Percentiles rank a stretch among this genome's conserved stretches.
Conservation (phyloP, 2,113 vertebrate genomes). For the Motacilla alba region DNA sequence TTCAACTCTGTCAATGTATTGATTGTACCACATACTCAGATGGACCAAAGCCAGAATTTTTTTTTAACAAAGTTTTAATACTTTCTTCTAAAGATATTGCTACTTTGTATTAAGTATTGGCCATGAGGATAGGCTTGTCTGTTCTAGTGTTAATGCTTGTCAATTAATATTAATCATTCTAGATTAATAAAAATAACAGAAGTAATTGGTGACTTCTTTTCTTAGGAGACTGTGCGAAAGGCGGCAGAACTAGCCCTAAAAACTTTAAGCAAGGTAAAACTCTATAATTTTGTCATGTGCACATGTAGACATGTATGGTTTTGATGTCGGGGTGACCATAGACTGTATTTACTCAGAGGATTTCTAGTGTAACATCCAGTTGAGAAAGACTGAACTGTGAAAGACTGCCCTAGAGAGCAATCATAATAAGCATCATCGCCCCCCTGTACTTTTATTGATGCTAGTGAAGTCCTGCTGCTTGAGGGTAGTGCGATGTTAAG, state of each 20-base stretch:
- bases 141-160: neutral
- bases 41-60: neutral
- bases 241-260: conserved; percentile 93
- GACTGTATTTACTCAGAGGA: neutral
- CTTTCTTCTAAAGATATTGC: neutral
- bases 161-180: neutral
- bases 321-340: neutral
- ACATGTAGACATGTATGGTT: neutral
- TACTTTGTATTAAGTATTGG: neutral
- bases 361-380: neutral
- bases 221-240: conserved; percentile 94
- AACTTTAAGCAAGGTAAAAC: conserved; percentile 93
- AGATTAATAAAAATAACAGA: neutral
- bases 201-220: conserved; percentile 33
- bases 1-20: neutral
- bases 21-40: neutral
- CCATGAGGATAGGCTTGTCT: neutral
- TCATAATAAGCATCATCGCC: neutral
- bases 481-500: accelerated
- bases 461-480: neutral
- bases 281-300: neutral
- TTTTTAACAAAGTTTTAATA: neutral
- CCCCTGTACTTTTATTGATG: neutral
- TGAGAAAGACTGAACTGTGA: neutral
- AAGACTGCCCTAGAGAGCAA: neutral